phyloP scores from a whole-genome alignment of 2,113 vertebrate genomes.

The Procavia capensis region DNA sequence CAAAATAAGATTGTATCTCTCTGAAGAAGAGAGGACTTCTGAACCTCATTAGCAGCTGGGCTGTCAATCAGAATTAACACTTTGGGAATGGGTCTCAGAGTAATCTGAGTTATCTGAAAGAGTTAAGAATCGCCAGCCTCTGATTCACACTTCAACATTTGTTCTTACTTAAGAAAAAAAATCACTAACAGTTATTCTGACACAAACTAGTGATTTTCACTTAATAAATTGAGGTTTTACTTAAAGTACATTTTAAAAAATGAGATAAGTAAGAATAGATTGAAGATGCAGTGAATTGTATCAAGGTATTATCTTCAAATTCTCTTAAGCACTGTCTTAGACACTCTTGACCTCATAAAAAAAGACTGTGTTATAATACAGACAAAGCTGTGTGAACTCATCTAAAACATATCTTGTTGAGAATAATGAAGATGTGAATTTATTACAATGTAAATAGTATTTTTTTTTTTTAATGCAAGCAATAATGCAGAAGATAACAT shows the following conservation, averaged over 20 bases:
- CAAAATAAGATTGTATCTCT: background rate
- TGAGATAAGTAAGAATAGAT: background rate
- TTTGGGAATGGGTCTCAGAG: background rate
- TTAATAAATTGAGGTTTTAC: background rate
- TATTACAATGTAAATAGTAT: background rate
- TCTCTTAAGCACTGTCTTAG: background rate
- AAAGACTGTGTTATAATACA: background rate
- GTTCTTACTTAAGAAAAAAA: background rate
- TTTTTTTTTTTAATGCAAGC: background rate
- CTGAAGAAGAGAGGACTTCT: background rate
- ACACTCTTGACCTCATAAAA: background rate
- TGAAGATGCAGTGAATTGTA: background rate
- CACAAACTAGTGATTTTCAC: background rate
- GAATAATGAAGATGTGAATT: background rate
- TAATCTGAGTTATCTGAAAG: background rate
- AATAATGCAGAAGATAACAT: background rate
- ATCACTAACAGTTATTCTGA: background rate
- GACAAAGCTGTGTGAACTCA: background rate
- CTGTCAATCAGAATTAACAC: background rate
- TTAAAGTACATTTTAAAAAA: background rate
- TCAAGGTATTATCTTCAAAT: background rate
- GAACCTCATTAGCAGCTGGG: background rate
- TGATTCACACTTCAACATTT: background rate
- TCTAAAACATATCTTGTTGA: background rate
- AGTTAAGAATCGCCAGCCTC: background rate